phyloP scores from a whole-genome alignment of 1,140 invertebrate genomes.

The Meloidogyne chitwoodi region DNA sequence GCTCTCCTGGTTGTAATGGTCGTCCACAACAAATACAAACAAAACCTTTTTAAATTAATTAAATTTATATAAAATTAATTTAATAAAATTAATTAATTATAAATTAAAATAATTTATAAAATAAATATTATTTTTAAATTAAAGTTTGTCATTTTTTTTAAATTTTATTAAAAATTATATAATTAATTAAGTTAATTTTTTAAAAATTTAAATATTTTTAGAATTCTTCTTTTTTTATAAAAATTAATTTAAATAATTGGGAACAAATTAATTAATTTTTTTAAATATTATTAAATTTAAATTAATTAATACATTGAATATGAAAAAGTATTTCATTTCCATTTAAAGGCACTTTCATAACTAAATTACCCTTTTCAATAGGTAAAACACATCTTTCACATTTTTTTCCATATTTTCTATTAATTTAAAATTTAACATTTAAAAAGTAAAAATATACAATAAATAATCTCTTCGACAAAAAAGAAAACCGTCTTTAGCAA shows the following conservation, averaged over 20 bases:
- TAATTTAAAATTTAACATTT: background rate
- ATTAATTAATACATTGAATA: background rate
- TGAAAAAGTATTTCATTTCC: slow-evolving; percentile 1
- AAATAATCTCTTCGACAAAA: slow-evolving; percentile 11
- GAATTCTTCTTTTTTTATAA: too few relatives aligned
- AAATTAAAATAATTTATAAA: too few relatives aligned
- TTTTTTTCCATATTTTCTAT: slow-evolving; percentile 10
- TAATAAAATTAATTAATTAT: too few relatives aligned
- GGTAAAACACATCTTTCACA: background rate
- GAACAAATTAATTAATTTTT: too few relatives aligned
- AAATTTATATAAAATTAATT: too few relatives aligned
- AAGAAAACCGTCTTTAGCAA: background rate
- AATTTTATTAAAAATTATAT: too few relatives aligned
- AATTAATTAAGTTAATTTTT: too few relatives aligned
- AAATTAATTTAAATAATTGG: too few relatives aligned
- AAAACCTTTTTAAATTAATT: background rate
- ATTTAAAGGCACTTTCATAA: slow-evolving; percentile 10
- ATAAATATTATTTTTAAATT: too few relatives aligned
- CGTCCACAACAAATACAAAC: slow-evolving; percentile 4
- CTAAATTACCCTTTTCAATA: slow-evolving; percentile 1
- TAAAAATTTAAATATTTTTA: too few relatives aligned
- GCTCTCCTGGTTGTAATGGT: background rate
- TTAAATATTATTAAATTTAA: too few relatives aligned
- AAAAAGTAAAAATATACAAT: background rate
- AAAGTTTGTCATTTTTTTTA: too few relatives aligned